Evolutionary conservation across 2,113 vertebrate species (phyloP).

Genomic region (Aramus guarauna): DNA sequence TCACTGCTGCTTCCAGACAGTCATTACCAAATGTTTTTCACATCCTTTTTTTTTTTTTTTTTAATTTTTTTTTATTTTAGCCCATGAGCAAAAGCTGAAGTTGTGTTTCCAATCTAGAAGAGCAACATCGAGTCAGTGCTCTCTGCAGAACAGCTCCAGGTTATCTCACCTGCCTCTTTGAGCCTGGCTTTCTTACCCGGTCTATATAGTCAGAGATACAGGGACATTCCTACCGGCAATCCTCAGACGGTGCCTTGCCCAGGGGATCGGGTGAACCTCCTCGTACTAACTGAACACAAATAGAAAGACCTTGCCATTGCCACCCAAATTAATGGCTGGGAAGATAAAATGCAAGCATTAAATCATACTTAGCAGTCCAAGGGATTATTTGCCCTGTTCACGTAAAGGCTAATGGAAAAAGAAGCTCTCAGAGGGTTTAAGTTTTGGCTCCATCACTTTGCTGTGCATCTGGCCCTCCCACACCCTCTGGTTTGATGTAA

Average conservation of each 20-base stretch:
- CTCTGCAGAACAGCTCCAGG: background rate
- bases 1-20: background rate
- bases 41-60: background rate
- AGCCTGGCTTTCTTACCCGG: background rate
- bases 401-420: background rate
- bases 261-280: background rate
- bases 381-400: background rate
- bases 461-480: background rate
- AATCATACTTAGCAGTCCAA: background rate
- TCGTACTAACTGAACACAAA: accelerated
- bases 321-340: background rate
- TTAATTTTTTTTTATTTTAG: background rate
- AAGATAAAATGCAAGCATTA: background rate
- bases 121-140: accelerated
- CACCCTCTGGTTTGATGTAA: background rate
- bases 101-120: background rate
- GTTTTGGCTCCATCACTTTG: background rate
- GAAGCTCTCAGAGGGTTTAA: background rate
- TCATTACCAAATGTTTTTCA: background rate
- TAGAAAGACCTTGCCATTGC: background rate
- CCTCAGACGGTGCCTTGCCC: background rate
- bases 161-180: background rate
- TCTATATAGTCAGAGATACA: background rate
- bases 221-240: background rate
- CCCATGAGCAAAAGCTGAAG: background rate